These are phyloP conservation scores for Callithrix jacchus DNA, from an alignment of 2,113 vertebrate genomes.

Conservation along the genomic window DNA sequence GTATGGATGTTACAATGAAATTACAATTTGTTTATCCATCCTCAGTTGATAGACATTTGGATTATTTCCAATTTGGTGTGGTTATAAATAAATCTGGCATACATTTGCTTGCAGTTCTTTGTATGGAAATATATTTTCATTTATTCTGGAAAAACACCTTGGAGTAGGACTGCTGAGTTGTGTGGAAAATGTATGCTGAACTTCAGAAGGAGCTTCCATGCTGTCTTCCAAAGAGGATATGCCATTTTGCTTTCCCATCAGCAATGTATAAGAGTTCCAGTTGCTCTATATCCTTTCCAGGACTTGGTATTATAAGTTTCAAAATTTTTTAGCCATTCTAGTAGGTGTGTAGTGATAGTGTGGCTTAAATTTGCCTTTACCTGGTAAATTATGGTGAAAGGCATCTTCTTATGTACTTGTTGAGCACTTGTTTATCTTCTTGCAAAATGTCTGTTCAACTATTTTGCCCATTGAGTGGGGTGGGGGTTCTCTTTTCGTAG, in stretches of 20 bases:
- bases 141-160: not conserved
- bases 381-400: not conserved
- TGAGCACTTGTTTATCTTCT: not conserved
- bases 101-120: not conserved
- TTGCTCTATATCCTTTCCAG: not conserved
- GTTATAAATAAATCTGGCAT: not conserved
- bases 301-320: not conserved
- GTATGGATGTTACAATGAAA: not conserved
- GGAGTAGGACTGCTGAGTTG: not conserved
- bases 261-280: not conserved
- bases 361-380: constrained; percentile 3
- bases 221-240: not conserved
- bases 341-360: not conserved
- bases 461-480: not conserved
- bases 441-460: not conserved
- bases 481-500: not conserved
- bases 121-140: not conserved
- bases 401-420: not conserved
- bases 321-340: not conserved
- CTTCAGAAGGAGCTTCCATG: not conserved
- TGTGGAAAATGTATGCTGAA: not conserved
- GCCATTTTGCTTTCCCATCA: not conserved
- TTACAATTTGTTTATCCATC: not conserved
- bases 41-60: not conserved
- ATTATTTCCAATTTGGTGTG: not conserved